phyloP scores from a whole-genome alignment of 1,140 invertebrate species.

The Spodoptera frugiperda region DNA sequence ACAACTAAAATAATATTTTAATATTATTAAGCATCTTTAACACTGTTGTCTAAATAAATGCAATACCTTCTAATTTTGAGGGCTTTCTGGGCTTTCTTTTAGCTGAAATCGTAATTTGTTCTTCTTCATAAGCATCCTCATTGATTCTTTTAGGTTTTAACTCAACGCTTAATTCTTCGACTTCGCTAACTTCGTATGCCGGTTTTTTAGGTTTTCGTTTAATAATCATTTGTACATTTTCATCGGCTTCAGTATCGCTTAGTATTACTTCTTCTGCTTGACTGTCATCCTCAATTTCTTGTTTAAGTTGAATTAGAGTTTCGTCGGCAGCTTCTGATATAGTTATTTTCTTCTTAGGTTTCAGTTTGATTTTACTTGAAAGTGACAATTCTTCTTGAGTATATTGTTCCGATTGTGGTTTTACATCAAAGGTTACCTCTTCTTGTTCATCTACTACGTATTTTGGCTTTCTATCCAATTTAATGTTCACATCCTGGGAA shows the following conservation, averaged over 20 bases:
- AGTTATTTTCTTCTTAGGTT: constrained; percentile 88
- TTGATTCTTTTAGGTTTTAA: constrained; percentile 80
- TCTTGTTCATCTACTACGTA: constrained; percentile 83
- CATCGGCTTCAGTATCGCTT: constrained; percentile 80
- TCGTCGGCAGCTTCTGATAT: constrained; percentile 90
- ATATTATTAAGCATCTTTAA: neutral
- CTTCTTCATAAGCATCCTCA: constrained; percentile 87
- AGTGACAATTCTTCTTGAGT: constrained; percentile 93
- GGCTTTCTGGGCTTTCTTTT: constrained; percentile 88
- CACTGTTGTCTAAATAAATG: neutral
- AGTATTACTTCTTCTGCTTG: constrained; percentile 78
- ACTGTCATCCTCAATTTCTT: constrained; percentile 89
- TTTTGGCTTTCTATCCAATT: constrained; percentile 84
- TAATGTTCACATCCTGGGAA: constrained; percentile 84
- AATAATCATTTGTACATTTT: constrained; percentile 86
- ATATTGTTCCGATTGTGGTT: constrained; percentile 81
- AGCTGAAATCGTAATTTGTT: constrained; percentile 88
- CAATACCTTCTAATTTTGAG: constrained; percentile 89
- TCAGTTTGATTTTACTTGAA: constrained; percentile 91
- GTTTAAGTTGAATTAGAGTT: constrained; percentile 89
- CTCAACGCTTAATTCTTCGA: constrained; percentile 87
- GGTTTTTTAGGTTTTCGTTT: constrained; percentile 83
- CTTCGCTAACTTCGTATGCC: constrained; percentile 86
- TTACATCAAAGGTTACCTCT: constrained; percentile 87
- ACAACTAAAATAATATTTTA: neutral